phyloP scores from a whole-genome alignment of 1,140 invertebrate genomes.

The Centruroides sculpturatus region DNA sequence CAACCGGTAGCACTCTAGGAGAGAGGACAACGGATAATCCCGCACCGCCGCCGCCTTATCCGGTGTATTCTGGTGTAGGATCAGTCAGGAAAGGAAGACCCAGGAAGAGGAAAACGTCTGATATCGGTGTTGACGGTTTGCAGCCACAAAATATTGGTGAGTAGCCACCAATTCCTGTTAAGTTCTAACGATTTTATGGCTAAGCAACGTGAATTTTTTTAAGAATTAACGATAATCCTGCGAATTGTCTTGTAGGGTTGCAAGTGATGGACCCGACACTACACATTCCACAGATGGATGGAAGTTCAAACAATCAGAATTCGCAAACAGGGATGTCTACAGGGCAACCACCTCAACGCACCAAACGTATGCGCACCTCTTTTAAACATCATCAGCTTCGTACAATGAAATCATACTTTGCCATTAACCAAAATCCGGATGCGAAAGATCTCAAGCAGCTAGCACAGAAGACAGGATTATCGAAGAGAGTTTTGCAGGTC shows the following conservation, averaged over 20 bases:
- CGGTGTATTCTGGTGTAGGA: not conserved
- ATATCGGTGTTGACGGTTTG: conserved; percentile 8
- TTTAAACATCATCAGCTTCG: conserved; percentile 95
- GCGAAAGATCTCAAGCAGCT: conserved; percentile 21
- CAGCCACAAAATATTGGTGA: too few species aligned
- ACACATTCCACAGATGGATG: not conserved
- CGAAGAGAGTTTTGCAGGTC: conserved; percentile 95
- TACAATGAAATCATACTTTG: conserved; percentile 97
- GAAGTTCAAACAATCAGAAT: not conserved
- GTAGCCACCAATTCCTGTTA: too few species aligned
- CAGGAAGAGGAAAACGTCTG: conserved; percentile 15
- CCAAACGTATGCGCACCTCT: conserved; percentile 79
- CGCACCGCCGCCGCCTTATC: conserved; percentile 31
- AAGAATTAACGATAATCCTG: not conserved
- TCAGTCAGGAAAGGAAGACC: conserved; percentile 17
- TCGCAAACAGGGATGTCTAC: not conserved
- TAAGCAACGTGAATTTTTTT: not conserved
- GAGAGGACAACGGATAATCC: conserved; percentile 28
- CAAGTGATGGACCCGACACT: not conserved
- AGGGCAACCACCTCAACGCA: conserved; percentile 5
- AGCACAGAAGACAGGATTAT: conserved; percentile 93
- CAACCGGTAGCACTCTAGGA: conserved; percentile 15
- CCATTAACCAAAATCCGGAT: conserved; percentile 90
- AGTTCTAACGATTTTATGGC: too few species aligned
- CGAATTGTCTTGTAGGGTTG: not conserved